These are phyloP conservation scores for Spheniscus humboldti DNA, from an alignment of 2,797 vertebrate genomes.

Conservation along the genomic window DNA sequence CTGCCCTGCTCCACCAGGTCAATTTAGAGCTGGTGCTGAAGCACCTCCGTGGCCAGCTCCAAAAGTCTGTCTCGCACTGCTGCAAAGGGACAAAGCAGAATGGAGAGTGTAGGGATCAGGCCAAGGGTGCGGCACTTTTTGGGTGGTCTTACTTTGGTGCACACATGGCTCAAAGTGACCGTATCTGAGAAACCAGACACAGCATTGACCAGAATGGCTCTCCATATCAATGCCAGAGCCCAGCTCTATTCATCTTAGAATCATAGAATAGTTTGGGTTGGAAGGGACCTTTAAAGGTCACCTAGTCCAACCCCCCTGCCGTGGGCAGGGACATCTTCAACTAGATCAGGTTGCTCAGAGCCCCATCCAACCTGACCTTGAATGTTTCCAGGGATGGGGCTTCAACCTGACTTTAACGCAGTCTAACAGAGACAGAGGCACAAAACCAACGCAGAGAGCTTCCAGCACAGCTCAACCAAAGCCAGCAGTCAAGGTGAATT, in stretches of 20 bases:
- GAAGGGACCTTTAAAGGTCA: no score
- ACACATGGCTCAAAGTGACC: background rate
- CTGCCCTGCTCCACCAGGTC: background rate
- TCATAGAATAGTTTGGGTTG: no score
- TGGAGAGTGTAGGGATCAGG: background rate
- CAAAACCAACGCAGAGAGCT: background rate
- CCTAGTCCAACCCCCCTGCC: no score
- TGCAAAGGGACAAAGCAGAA: background rate
- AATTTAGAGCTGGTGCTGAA: background rate
- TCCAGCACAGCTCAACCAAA: background rate
- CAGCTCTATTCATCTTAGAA: background rate
- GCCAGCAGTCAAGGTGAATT: background rate
- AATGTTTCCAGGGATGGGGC: no score
- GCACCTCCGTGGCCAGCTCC: background rate
- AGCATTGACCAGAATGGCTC: background rate
- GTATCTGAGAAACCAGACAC: background rate
- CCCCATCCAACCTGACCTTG: no score
- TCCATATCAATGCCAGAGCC: background rate
- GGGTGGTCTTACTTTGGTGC: background rate
- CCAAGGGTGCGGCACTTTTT: background rate
- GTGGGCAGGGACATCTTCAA: no score
- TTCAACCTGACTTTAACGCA: background rate
- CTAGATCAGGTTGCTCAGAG: no score
- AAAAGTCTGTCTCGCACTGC: background rate
- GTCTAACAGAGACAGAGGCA: background rate